These are phyloP conservation scores for Chymomyza caudatula DNA, from an alignment of 2,888 invertebrate species.

Conservation along the genomic window DNA sequence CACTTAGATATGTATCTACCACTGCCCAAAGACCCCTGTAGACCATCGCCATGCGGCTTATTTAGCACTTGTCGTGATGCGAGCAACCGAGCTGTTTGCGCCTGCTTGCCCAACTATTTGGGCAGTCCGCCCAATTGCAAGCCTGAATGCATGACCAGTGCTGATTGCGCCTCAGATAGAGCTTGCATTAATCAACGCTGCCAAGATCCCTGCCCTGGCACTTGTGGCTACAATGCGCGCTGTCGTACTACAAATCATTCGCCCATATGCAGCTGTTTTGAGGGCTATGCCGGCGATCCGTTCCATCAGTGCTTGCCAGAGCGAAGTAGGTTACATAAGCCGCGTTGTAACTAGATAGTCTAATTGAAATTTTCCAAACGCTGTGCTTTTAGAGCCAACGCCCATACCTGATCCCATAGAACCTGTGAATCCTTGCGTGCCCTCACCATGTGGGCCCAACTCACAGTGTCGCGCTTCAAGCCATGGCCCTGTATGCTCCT, in stretches of 20 bases:
- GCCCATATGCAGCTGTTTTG: conserved; percentile 86
- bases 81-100: conserved; percentile 85
- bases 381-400: conserved; percentile 58
- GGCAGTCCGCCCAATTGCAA: conserved; percentile 87
- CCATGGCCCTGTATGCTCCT: conserved; percentile 81
- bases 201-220: conserved; percentile 85
- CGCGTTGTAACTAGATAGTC: neutral
- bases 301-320: conserved; percentile 83
- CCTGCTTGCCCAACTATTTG: conserved; percentile 84
- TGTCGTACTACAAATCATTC: conserved; percentile 88
- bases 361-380: neutral
- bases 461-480: conserved; percentile 80
- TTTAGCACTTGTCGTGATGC: conserved; percentile 79
- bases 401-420: conserved; percentile 61
- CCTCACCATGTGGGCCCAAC: conserved; percentile 84
- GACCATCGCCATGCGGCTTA: conserved; percentile 79
- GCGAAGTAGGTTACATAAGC: conserved; percentile 71
- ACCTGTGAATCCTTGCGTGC: conserved; percentile 80
- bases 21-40: conserved; percentile 77
- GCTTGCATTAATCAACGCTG: conserved; percentile 88
- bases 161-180: conserved; percentile 85
- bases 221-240: conserved; percentile 85
- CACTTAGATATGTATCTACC: conserved; percentile 71
- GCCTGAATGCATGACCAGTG: conserved; percentile 87
- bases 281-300: conserved; percentile 86